Evolutionary conservation across 2,797 vertebrate genomes (phyloP), one percentile per base, ranked within the genome.

Genomic region (Macropus fuliginosus): DNA sequence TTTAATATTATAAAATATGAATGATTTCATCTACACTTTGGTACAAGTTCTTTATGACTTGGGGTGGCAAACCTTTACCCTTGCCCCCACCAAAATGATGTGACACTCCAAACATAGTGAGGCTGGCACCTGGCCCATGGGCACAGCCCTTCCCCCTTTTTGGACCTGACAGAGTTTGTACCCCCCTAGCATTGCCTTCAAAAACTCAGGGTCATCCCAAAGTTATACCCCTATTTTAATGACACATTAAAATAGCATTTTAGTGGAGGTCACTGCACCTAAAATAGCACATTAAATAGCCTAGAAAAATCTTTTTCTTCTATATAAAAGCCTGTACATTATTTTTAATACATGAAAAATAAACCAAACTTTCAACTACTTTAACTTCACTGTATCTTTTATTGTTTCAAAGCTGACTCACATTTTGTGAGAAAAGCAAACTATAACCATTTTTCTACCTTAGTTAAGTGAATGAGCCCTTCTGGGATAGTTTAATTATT

Each of bases 381-480:
- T 92, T 52, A 93, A 57, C 55, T 92, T 91, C 81, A 94, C 14
- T 27, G 56, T 54, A 57, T 50, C 95, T 91, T 56, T 95, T 94
- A 34, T 96, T 96, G 54, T 9, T 90, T 92, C 56, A 54, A 95
- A 93, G 93, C 28, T 57, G 92, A 94, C 90, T 91, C 91, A 92
- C 31, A 96, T n/a, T 96, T 93, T 91, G 56, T 94, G 27, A 55
- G 50, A 94, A 92, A 95, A 96, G 54, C 91, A 91, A 66, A 95
- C 92, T 56, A 57, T 91, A 91, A 56, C 62, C 56, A 90, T 89
- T 34, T 92, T 92, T 96, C 90, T 52, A n/a, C 46, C 91, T 95
- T 50, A 96, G 56, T 62, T 93, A 55, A 93, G 21, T 81, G 74
- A 97, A 95, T 87, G 24, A 94, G 54, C 54, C 28, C 12, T 50